Base-by-base conservation (phyloP, 2,888 invertebrate species). In the Graphium colonna region DNA sequence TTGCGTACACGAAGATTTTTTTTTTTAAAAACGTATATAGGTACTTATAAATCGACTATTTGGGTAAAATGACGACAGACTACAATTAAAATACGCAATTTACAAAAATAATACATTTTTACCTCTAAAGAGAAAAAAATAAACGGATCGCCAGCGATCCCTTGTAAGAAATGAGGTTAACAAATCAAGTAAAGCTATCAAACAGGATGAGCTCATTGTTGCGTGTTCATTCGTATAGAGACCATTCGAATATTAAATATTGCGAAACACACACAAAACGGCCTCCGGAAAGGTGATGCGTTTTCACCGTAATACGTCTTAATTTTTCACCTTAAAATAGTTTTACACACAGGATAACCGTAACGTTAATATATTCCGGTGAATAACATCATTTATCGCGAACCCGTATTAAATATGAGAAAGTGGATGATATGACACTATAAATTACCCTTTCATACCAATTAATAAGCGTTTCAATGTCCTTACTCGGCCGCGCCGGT, bases 381-480 rank as follows among this genome's bases (percentile, higher is more conserved):
- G 87, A 88, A 81, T 82, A 89, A 87, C 88, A 87, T 86, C 86
- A 83, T 87, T 21, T 86, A 88, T 88, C 89, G 89, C 87, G 85
- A 88, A 89, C 89, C 89, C 89, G 89, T 89, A 88, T 87, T 88
- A 83, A 82, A 86, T 85, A 89, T 88, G 89, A 89, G 89, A 89
- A 83, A 88, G 86, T 89, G 89, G 88, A 89, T 89, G 89, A 89
- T 88, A 89, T 89, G 89, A 89, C 88, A 87, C 87, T 89, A 89
- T 88, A 88, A 89, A 88, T 89, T 89, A 89, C 89, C 89, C 89
- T 89, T 89, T 89, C 89, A 89, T 89, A 89, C 89, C 89, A 88
- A 89, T 88, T 89, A 89, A 89, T 89, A 89, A 89, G 89, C 89
- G 89, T 89, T 89, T 89, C 89, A 89, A 89, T 89, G 87, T 88